Percentiles rank a stretch among this genome's conserved stretches.
Evolutionary conservation across 2,888 invertebrate species (phyloP).

Genomic region (Oscheius sp.): DNA sequence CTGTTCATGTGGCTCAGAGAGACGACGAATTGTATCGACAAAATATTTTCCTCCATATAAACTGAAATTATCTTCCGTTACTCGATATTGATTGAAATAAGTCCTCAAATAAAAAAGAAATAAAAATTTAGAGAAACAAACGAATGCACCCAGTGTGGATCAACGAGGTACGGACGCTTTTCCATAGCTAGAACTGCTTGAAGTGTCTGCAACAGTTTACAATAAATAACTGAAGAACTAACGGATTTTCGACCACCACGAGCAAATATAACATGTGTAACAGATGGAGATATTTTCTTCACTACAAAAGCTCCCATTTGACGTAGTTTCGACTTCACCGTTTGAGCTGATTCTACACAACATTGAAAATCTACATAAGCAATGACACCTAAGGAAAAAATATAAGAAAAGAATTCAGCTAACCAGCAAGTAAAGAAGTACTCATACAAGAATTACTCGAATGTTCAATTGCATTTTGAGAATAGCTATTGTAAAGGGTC

Average conservation of each 20-base stretch:
- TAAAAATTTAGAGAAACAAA: conserved; percentile 21
- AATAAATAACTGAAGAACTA: not conserved
- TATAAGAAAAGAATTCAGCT: not conserved
- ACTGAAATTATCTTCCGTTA: conserved; percentile 28
- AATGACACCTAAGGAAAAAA: conserved; percentile 6
- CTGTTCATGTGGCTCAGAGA: not conserved
- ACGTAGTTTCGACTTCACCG: conserved; percentile 28
- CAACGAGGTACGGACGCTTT: conserved; percentile 26
- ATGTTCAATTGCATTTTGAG: not conserved
- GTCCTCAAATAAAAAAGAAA: too few species aligned
- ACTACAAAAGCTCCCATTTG: conserved; percentile 36
- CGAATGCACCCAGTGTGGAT: conserved; percentile 38
- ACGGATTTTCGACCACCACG: conserved; percentile 28
- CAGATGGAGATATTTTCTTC: conserved; percentile 2
- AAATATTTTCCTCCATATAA: conserved; percentile 28
- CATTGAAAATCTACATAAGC: conserved; percentile 30
- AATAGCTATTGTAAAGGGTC: not conserved
- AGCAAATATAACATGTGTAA: conserved; percentile 33
- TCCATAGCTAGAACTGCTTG: conserved; percentile 16
- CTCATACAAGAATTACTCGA: not conserved
- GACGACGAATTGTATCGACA: not conserved
- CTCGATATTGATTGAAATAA: conserved; percentile 4
- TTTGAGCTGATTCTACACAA: conserved; percentile 26
- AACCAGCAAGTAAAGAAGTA: conserved; percentile 1
- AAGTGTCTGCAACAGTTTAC: conserved; percentile 13